A percentile compares a stretch with the other conserved stretches of the same genome.
Evolutionary conservation across 2,113 vertebrate species (phyloP).

Genomic region (Calypte anna): DNA sequence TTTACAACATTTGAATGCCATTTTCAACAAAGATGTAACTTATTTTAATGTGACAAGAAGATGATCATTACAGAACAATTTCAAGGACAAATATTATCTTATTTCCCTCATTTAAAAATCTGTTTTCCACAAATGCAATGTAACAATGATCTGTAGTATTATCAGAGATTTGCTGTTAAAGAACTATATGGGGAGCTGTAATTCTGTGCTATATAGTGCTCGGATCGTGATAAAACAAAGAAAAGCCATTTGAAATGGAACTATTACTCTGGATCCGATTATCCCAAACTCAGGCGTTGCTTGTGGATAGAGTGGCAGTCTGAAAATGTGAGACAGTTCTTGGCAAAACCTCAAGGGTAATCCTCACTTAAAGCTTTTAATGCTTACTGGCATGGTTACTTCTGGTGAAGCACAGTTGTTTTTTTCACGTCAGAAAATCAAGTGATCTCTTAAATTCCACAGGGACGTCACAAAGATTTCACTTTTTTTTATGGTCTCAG

Average conservation of each 20-base stretch:
- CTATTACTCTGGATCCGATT: neutral
- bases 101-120: neutral
- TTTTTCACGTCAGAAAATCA: neutral
- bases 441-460: neutral
- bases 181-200: neutral
- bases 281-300: neutral
- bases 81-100: neutral
- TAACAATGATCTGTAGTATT: neutral
- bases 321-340: neutral
- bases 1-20: neutral
- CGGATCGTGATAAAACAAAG: neutral
- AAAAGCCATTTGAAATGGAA: neutral
- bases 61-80: neutral
- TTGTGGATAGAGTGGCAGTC: neutral
- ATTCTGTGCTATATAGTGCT: neutral
- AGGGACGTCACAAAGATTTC: neutral
- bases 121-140: neutral
- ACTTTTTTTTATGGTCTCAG: neutral
- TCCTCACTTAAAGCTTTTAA: neutral
- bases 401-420: neutral
- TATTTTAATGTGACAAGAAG: neutral
- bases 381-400: neutral
- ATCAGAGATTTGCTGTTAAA: neutral
- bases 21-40: neutral
- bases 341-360: neutral